Evolutionary conservation across 2,888 invertebrate species (phyloP), one percentile per base, ranked within the genome.

Genomic region (Heliconius ismenius): DNA sequence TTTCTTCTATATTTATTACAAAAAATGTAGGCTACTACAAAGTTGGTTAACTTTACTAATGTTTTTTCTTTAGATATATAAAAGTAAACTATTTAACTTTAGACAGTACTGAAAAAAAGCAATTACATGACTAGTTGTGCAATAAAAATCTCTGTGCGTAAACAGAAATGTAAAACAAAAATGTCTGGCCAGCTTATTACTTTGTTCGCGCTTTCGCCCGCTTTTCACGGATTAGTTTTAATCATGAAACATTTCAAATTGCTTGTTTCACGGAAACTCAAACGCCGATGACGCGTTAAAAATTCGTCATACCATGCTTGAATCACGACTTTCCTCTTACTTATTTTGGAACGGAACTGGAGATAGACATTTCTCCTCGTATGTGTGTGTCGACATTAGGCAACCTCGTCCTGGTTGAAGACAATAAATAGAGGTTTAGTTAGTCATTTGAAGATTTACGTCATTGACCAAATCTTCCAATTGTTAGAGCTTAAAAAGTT

Each of bases 231-330:
- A 82, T 83, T 81, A 80, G 79, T 81, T 80, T 78, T 77, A 78
- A 81, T 81, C 84, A 84, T 81, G 83, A 83, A 81, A 84, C 83
- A 83, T 83, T 85, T 83, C 79, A 76, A 85, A 85, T 85, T 84
- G 81, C 82, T 83, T 82, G 81, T 82, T 85, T 84, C 84, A 84
- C 83, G 84, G 81, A 81, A 81, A 81, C 82, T 78, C 70, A 70
- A 79, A 76, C 79, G 69, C 64, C 80, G 83, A 80, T 83, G 83
- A 81, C 82, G 83, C 82, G 81, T 81, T 82, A 80, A 80, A 78
- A 78, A 83, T 85, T 84, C 79, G 83, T 82, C 84, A 84, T 82
- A 83, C 83, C 74, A 79, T 75, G 77, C 78, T 81, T 87, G 73
- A 80, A 73, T 78, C 81, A 82, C 81, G 79, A 83, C 80, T 83